These are phyloP conservation scores for Diorhabda elongata DNA, from an alignment of 1,140 invertebrate genomes.

Conservation along the genomic window DNA sequence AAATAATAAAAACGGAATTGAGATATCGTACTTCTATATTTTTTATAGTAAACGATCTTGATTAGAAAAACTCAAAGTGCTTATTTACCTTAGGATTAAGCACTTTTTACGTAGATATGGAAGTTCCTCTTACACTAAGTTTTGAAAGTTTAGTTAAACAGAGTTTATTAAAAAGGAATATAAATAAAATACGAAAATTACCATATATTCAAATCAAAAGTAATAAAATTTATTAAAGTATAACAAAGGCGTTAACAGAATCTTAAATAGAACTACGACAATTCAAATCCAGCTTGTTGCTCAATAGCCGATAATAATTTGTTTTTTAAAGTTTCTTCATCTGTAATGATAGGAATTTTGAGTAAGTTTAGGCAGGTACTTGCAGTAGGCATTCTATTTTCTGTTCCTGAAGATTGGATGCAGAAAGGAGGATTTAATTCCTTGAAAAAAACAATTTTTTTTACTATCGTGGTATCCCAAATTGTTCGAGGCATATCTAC, in stretches of 20 bases:
- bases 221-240: not conserved
- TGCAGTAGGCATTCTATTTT: conserved; percentile 86
- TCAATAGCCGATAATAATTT: conserved; percentile 93
- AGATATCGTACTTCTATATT: too few species aligned
- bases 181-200: too few species aligned
- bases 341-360: conserved; percentile 87
- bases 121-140: too few species aligned
- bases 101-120: too few species aligned
- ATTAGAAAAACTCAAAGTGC: too few species aligned
- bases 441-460: conserved; percentile 49
- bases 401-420: conserved; percentile 84
- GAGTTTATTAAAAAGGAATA: too few species aligned
- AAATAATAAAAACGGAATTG: too few species aligned
- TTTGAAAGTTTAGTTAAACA: too few species aligned
- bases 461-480: too few species aligned
- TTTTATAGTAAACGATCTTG: too few species aligned
- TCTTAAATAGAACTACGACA: conserved; percentile 62
- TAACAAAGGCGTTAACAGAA: not conserved
- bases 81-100: too few species aligned
- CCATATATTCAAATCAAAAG: not conserved
- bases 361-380: conserved; percentile 98
- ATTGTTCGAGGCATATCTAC: too few species aligned
- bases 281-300: conserved; percentile 92
- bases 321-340: conserved; percentile 70
- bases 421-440: conserved; percentile 92